phyloP scores from a whole-genome alignment of 2,888 invertebrate species.

The Saturnia pavonia region DNA sequence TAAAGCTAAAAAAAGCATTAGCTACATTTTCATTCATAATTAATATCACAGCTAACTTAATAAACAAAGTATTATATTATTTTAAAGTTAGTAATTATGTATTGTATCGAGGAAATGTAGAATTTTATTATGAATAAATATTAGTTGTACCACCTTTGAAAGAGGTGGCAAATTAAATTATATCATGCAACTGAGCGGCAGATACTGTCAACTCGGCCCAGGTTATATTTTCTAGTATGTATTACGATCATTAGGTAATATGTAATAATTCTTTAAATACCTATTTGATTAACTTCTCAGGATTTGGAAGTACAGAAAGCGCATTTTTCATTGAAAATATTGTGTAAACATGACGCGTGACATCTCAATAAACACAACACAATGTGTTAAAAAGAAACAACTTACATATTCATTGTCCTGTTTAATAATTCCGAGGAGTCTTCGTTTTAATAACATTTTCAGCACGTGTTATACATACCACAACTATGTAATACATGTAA shows the following conservation, averaged over 20 bases:
- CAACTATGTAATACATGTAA: slow-evolving; percentile 27
- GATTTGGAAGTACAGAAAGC: not conserved
- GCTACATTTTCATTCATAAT: no score
- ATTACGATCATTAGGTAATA: not conserved
- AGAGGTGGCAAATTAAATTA: no score
- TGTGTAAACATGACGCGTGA: slow-evolving; percentile 58
- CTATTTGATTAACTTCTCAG: not conserved
- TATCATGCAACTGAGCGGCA: no score
- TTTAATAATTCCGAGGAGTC: slow-evolving; percentile 66
- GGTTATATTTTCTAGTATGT: no score
- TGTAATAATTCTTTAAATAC: not conserved
- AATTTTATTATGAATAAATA: no score
- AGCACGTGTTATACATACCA: slow-evolving; percentile 43
- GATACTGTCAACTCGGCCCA: no score
- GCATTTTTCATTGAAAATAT: slow-evolving; percentile 59
- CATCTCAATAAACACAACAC: slow-evolving; percentile 33
- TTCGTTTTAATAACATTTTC: slow-evolving; percentile 48
- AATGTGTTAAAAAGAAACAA: slow-evolving; percentile 33
- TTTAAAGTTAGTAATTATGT: no score
- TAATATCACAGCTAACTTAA: no score
- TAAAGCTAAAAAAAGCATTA: no score
- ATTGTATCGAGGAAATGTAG: no score
- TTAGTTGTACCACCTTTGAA: no score
- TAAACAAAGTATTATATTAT: no score
- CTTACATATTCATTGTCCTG: slow-evolving; percentile 42